phyloP scores from a whole-genome alignment of 2,888 invertebrate species.

The Panopea generosa region DNA sequence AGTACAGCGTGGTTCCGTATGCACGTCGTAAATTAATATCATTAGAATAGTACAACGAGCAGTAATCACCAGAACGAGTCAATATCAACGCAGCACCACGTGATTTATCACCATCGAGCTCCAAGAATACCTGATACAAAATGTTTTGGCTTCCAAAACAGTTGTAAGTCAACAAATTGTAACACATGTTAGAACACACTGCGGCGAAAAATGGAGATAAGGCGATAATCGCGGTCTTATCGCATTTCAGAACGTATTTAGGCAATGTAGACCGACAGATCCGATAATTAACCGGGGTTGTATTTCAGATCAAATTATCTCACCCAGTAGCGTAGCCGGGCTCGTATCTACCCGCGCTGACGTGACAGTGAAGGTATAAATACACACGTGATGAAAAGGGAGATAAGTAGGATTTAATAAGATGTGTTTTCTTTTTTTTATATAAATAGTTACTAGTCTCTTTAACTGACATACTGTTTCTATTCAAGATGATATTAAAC shows the following conservation, averaged over 20 bases:
- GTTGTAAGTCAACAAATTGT: conserved; percentile 49
- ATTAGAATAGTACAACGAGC: conserved; percentile 28
- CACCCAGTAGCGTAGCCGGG: too few relatives aligned
- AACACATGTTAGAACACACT: conserved; percentile 40
- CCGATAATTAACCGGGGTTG: conserved; percentile 2
- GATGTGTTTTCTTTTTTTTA: too few relatives aligned
- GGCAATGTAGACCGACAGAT: conserved; percentile 2
- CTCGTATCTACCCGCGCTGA: too few relatives aligned
- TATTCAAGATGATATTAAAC: too few relatives aligned
- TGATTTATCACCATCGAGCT: conserved; percentile 41
- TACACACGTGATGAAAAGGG: too few relatives aligned
- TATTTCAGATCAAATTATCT: neutral
- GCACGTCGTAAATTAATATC: conserved; percentile 32
- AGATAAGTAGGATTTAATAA: too few relatives aligned
- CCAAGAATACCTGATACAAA: conserved; percentile 26
- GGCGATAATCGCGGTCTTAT: conserved; percentile 15
- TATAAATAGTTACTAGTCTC: too few relatives aligned
- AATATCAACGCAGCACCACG: conserved; percentile 9
- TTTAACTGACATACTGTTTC: too few relatives aligned
- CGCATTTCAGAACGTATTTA: conserved; percentile 4
- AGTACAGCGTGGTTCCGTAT: neutral
- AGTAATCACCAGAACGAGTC: neutral
- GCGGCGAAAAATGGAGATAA: conserved; percentile 23
- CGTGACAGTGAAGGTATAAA: too few relatives aligned
- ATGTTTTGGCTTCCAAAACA: conserved; percentile 30